Conservation (phyloP, 2,113 vertebrate species). For the Oryzias curvinotus region DNA sequence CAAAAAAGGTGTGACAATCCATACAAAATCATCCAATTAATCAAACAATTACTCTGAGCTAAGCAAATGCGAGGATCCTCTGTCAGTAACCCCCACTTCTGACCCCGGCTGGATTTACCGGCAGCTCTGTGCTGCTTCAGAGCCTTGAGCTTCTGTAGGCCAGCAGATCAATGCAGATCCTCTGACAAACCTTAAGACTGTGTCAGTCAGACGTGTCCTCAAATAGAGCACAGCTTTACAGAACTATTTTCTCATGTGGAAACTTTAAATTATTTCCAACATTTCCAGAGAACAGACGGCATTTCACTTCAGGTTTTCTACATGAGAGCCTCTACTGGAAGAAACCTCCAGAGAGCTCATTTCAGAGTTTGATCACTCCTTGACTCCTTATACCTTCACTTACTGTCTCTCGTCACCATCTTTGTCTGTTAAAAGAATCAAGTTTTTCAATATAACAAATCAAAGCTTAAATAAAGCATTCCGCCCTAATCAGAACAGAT, state of each 20-base stretch:
- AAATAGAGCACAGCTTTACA: not conserved
- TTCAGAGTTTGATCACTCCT: not conserved
- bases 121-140: not conserved
- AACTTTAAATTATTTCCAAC: too few species aligned
- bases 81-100: not conserved
- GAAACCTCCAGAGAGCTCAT: too few species aligned
- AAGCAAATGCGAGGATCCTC: constrained; percentile 26
- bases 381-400: not conserved
- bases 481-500: too few species aligned
- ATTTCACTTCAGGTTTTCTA: too few species aligned
- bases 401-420: not conserved
- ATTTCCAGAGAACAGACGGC: too few species aligned
- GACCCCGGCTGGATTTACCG: constrained; percentile 9
- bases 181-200: not conserved
- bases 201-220: not conserved
- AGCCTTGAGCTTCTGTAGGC: not conserved
- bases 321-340: too few species aligned
- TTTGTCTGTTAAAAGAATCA: too few species aligned
- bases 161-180: not conserved
- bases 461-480: too few species aligned
- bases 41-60: constrained; percentile 37
- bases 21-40: constrained; percentile 20
- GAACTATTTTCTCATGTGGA: not conserved
- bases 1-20: constrained; percentile 34
- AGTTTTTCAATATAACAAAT: not conserved